phyloP scores from a whole-genome alignment of 2,113 vertebrate genomes.

The Saimiri boliviensis region DNA sequence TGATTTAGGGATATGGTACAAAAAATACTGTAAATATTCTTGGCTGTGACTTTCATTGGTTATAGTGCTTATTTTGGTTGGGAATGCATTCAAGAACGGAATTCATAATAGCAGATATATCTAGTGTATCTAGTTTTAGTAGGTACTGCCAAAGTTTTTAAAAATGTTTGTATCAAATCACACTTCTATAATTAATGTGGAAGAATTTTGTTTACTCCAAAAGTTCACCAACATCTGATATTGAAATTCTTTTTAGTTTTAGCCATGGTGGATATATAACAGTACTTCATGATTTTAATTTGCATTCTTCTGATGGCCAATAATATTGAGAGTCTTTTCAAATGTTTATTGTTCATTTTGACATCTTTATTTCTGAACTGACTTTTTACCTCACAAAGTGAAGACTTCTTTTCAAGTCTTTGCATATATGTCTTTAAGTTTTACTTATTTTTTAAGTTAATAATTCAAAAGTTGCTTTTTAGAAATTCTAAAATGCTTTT shows the following conservation, averaged over 20 bases:
- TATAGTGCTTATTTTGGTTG: not conserved
- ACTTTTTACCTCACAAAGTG: no score
- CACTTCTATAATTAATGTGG: not conserved
- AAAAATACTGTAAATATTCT: not conserved
- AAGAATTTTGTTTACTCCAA: not conserved
- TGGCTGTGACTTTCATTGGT: not conserved
- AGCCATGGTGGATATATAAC: not conserved
- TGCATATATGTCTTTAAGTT: not conserved
- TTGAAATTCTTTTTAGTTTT: not conserved
- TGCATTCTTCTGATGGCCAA: not conserved
- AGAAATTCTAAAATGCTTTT: not conserved
- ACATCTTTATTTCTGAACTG: not conserved
- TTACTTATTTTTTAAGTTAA: not conserved
- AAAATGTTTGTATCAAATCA: not conserved
- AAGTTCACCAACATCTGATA: not conserved
- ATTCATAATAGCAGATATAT: not conserved
- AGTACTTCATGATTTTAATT: not conserved
- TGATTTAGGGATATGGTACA: not conserved
- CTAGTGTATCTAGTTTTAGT: not conserved
- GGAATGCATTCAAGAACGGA: not conserved
- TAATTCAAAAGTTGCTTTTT: not conserved
- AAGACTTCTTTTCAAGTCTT: not conserved
- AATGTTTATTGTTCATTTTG: not conserved
- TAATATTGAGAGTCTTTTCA: not conserved
- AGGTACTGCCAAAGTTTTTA: not conserved